Conservation (phyloP, 2,888 invertebrate genomes). For the Trichopria drosophilae region DNA sequence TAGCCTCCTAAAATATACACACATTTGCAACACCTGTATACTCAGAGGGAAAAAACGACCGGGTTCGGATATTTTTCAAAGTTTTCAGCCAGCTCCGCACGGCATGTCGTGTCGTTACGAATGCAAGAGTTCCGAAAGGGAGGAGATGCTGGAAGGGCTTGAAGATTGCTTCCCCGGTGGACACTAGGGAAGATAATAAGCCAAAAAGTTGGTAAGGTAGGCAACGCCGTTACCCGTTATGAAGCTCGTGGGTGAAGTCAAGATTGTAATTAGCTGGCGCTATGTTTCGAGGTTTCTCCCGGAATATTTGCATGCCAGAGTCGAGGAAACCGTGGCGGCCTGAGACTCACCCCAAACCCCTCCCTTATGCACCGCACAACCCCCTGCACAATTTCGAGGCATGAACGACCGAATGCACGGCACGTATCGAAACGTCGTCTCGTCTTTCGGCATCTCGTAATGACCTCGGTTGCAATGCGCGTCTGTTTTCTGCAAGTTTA, state of each 20-base stretch:
- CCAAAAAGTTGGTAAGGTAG: conserved; percentile 53
- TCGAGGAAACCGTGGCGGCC: conserved; percentile 13
- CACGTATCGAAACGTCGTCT: conserved; percentile 55
- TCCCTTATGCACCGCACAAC: conserved; percentile 33
- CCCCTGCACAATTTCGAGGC: conserved; percentile 29
- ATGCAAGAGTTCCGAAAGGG: no score
- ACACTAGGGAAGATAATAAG: conserved; percentile 55
- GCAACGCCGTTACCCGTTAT: conserved; percentile 50
- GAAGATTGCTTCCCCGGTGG: conserved; percentile 46
- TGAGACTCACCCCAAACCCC: conserved; percentile 6
- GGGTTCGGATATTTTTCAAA: no score
- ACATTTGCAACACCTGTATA: no score
- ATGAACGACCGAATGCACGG: conserved; percentile 41
- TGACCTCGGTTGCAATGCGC: background rate
- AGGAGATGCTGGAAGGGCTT: no score
- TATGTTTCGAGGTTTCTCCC: conserved; percentile 52
- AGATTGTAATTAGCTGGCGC: conserved; percentile 57
- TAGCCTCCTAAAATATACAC: no score
- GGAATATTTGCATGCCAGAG: conserved; percentile 49
- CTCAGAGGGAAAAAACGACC: no score
- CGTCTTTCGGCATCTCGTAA: conserved; percentile 37
- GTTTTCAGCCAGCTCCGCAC: no score
- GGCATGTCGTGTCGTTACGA: no score
- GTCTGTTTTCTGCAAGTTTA: no score
- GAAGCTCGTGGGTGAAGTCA: conserved; percentile 56